Conservation (phyloP, 2,113 vertebrate species). For the Eulemur rufifrons region DNA sequence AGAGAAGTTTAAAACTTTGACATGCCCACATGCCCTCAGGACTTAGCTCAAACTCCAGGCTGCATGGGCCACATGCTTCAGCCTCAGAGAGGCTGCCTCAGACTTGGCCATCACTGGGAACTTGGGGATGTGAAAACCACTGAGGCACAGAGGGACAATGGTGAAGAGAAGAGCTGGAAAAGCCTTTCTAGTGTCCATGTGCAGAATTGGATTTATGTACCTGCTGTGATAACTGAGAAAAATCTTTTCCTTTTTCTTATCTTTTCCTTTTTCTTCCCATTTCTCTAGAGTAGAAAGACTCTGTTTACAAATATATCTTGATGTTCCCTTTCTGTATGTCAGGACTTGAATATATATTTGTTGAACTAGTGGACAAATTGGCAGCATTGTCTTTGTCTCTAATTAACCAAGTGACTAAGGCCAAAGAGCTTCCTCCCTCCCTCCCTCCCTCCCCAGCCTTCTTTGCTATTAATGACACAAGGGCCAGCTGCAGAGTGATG, state of each 20-base stretch:
- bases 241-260: not conserved
- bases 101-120: not conserved
- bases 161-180: not conserved
- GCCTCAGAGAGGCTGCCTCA: not conserved
- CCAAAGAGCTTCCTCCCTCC: not conserved
- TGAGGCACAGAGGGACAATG: not conserved
- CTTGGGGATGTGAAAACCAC: not conserved
- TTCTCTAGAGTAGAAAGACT: not conserved
- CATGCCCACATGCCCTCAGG: not conserved
- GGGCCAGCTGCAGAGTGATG: not conserved
- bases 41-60: not conserved
- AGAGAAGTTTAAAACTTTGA: not conserved
- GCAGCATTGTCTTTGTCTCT: constrained; percentile 45
- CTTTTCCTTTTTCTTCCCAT: not conserved
- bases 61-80: not conserved
- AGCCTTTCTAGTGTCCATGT: not conserved
- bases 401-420: constrained; percentile 53
- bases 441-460: not conserved
- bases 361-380: constrained; percentile 41
- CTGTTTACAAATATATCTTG: not conserved
- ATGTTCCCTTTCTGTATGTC: not conserved
- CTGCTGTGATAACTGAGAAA: not conserved
- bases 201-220: not conserved
- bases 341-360: constrained; percentile 1
- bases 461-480: constrained; percentile 48